Percentiles rank a stretch among this genome's conserved stretches.
Evolutionary conservation across 2,888 invertebrate genomes (phyloP).

Genomic region (Drosophila ezoana): DNA sequence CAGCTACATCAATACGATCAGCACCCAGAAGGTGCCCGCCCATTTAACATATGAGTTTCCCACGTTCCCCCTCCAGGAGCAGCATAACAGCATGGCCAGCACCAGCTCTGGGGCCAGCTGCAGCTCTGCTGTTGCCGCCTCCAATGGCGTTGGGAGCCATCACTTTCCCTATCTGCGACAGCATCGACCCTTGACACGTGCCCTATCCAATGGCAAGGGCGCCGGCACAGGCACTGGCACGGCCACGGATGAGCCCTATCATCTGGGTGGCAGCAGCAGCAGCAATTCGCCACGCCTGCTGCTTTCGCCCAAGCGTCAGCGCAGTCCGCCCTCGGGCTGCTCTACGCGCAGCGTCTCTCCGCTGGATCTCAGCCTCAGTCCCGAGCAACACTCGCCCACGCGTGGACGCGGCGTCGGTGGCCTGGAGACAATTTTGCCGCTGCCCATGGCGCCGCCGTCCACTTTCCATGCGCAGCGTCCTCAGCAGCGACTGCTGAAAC

Average conservation of each 20-base stretch:
- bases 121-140: slow-evolving; percentile 13
- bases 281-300: slow-evolving; percentile 72
- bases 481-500: slow-evolving; percentile 88
- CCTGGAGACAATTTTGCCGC: slow-evolving; percentile 18
- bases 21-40: slow-evolving; percentile 84
- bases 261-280: slow-evolving; percentile 18
- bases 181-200: slow-evolving; percentile 90
- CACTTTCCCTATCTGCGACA: slow-evolving; percentile 83
- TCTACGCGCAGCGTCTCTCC: slow-evolving; percentile 85
- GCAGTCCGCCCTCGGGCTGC: slow-evolving; percentile 85
- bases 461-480: slow-evolving; percentile 84
- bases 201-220: slow-evolving; percentile 87
- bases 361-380: slow-evolving; percentile 79
- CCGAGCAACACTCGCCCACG: slow-evolving; percentile 72
- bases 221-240: slow-evolving; percentile 52
- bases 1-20: slow-evolving; percentile 89
- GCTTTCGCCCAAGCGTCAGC: slow-evolving; percentile 79
- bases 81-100: slow-evolving; percentile 16
- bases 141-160: slow-evolving; percentile 33
- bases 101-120: slow-evolving; percentile 17
- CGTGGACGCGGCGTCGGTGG: slow-evolving; percentile 75
- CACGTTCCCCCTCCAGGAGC: slow-evolving; percentile 76
- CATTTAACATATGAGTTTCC: slow-evolving; percentile 83
- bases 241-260: slow-evolving; percentile 32
- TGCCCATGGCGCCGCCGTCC: slow-evolving; percentile 69